These are phyloP conservation scores for Microctonus brassicae DNA, from an alignment of 2,888 invertebrate species.

Conservation along the genomic window DNA sequence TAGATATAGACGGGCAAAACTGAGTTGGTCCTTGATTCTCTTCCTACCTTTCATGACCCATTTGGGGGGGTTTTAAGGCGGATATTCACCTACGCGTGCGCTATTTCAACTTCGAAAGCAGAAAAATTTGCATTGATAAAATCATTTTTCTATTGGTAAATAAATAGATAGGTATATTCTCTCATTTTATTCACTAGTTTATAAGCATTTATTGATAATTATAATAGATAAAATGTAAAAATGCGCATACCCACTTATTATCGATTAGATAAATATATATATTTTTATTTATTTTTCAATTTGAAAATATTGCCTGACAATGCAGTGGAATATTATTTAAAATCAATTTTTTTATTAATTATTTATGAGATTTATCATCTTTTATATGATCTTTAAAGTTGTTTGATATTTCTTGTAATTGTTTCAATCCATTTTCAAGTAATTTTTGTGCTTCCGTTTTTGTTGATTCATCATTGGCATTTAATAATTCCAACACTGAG, in stretches of 20 bases:
- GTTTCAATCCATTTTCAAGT: constrained; percentile 70
- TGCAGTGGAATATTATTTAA: neutral
- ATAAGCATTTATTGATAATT: no score
- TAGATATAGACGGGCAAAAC: constrained; percentile 19
- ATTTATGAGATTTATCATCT: constrained; percentile 56
- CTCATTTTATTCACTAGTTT: no score
- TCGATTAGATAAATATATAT: no score
- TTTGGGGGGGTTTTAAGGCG: constrained; percentile 19
- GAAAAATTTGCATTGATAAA: neutral
- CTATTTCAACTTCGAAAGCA: no score
- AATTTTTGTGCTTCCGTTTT: constrained; percentile 72
- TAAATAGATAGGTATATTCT: neutral
- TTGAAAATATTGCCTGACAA: neutral
- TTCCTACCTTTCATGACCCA: constrained; percentile 23
- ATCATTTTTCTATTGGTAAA: neutral
- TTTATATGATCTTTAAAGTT: constrained; percentile 71
- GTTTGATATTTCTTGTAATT: constrained; percentile 72
- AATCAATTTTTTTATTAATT: constrained; percentile 6
- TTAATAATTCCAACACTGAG: constrained; percentile 76
- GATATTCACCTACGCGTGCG: constrained; percentile 28
- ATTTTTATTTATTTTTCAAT: no score
- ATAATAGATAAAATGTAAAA: no score
- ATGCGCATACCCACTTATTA: no score
- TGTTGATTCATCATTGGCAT: constrained; percentile 70
- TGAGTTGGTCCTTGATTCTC: constrained; percentile 22